phyloP scores from a whole-genome alignment of 1,140 invertebrate genomes.

The Pararge aegeria region DNA sequence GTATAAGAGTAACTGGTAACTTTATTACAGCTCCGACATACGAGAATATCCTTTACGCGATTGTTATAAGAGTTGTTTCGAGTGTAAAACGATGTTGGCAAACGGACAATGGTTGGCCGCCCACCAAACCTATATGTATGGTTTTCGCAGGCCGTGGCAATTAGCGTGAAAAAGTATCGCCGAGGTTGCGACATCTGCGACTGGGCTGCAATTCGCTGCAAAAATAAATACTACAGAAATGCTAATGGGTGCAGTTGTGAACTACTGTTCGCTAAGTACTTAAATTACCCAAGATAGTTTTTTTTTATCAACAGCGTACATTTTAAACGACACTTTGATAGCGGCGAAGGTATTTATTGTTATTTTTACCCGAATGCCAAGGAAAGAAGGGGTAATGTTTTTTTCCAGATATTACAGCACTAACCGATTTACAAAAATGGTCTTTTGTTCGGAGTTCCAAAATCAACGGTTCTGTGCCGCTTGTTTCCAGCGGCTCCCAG shows the following conservation, averaged over 20 bases:
- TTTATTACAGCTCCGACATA: not conserved
- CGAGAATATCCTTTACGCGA: slow-evolving; percentile 11
- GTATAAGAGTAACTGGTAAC: slow-evolving; percentile 9
- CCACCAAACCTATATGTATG: slow-evolving; percentile 30
- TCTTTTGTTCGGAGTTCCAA: no score
- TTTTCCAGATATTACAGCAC: no score
- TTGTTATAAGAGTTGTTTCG: slow-evolving; percentile 7
- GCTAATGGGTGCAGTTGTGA: not conserved
- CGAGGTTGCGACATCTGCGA: slow-evolving; percentile 34
- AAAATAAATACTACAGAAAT: slow-evolving; percentile 1
- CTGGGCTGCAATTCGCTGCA: slow-evolving; percentile 12
- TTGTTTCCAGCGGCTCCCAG: no score
- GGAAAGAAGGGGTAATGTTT: no score
- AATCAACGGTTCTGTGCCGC: no score
- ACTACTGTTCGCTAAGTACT: not conserved
- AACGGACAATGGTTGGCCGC: slow-evolving; percentile 33
- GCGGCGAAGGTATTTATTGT: no score
- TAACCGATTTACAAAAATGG: no score
- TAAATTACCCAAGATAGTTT: no score
- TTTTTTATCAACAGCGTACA: not conserved
- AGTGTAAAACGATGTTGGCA: slow-evolving; percentile 7
- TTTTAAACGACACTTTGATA: no score
- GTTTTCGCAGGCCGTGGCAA: slow-evolving; percentile 38
- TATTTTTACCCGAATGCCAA: no score
- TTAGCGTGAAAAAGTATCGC: slow-evolving; percentile 42